Evolutionary conservation across 2,797 vertebrate genomes (phyloP).

Genomic region (Tarsius wallacei): DNA sequence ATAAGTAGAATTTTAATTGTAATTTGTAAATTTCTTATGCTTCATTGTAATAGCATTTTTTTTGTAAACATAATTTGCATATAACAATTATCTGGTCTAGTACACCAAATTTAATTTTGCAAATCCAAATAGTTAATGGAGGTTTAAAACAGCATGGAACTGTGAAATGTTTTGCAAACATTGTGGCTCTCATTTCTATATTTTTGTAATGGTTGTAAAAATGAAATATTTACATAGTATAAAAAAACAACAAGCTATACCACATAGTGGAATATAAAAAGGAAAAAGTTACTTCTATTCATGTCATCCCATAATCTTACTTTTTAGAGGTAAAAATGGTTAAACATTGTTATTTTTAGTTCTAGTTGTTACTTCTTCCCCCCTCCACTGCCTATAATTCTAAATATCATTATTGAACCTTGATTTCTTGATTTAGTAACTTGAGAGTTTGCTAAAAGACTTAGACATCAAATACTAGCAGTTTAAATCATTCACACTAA

Average conservation of each 20-base stretch:
- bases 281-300: background rate
- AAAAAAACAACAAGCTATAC: background rate
- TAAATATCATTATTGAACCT: slow-evolving; percentile 8
- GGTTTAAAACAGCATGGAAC: background rate
- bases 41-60: slow-evolving; percentile 31
- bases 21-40: slow-evolving; percentile 14
- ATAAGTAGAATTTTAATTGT: background rate
- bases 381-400: background rate
- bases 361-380: background rate
- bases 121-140: background rate
- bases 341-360: background rate
- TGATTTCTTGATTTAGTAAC: slow-evolving; percentile 22
- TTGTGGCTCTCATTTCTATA: background rate
- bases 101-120: background rate
- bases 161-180: background rate
- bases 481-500: background rate
- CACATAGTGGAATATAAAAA: background rate
- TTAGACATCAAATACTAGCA: background rate
- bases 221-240: background rate
- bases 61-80: background rate
- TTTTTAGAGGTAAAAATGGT: background rate
- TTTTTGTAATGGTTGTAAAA: background rate
- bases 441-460: background rate
- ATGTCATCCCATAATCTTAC: background rate
- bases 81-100: background rate